Base-by-base conservation (phyloP, 2,888 invertebrate genomes). In the Artemia sinica region DNA sequence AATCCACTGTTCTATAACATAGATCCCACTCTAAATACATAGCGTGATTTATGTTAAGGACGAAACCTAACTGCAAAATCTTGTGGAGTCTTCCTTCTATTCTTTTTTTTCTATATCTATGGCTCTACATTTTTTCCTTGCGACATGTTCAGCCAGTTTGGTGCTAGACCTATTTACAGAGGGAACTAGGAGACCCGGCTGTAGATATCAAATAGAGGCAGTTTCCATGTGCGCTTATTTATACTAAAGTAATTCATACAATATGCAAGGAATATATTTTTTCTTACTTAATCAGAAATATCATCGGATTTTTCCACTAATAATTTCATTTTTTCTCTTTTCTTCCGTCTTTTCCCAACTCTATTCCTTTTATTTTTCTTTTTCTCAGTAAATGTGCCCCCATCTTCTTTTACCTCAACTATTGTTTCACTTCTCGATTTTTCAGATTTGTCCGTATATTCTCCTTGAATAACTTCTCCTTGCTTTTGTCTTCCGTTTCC, bases 341-440 rank as follows among this genome's bases (percentile, higher is more conserved):
- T 58, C 58, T 58, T 58, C 58, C 18, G n/a, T 58, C 58, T 58
- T 58, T 58, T 58, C 58, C 58, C 18, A 14, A 14, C 58, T 58
- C 58, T 58, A 8, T n/a, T 58, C 58, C 58, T 58, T 18, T 58
- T 58, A 18, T 58, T 58, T 58, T 58, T 58, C 58, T 58, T 58
- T 58, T 58, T 58, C 58, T 14, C 58, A 14, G 58, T 8, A 14
- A 14, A 7, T 14, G 8, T 18, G 10, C 18, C 58, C n/a, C 18
- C 18, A n/a, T 10, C 14, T 58, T 58, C 18, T 58, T 58, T 1
- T 8, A 14, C 58, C 8, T n/a, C 14, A n/a, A 14, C 18, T 8
- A 10, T 18, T 58, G 58, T 28, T 28, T 4, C 28, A 28, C 28
- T 28, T 28, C 4, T 28, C 1, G 28, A 28, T 28, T 28, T 28